Conservation (phyloP, 2,888 invertebrate species). For the Microplitis manilae region DNA sequence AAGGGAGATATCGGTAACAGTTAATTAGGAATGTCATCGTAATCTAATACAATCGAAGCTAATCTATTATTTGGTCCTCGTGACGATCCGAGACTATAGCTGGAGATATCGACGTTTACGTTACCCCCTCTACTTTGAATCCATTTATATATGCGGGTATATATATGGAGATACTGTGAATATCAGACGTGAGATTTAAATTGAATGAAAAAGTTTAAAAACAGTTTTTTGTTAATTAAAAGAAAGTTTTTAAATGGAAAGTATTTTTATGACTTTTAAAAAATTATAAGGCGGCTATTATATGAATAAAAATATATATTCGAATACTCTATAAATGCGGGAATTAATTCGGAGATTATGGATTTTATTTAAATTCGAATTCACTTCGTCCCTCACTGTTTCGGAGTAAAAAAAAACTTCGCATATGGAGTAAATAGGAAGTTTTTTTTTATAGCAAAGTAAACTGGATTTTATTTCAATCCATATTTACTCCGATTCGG, state of each 20-base stretch:
- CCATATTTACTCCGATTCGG: too few species aligned
- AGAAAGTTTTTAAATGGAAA: neutral
- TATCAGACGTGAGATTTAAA: neutral
- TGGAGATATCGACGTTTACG: conserved; percentile 17
- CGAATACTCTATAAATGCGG: too few species aligned
- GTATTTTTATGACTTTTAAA: too few species aligned
- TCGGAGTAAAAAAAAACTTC: too few species aligned
- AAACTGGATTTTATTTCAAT: too few species aligned
- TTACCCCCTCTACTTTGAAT: neutral
- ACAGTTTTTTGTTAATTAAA: neutral
- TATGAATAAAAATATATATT: too few species aligned
- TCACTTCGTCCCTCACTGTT: too few species aligned
- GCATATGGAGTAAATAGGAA: too few species aligned
- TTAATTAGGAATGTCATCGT: conserved; percentile 31
- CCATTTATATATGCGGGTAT: neutral
- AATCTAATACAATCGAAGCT: conserved; percentile 33
- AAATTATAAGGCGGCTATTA: too few species aligned
- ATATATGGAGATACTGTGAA: neutral
- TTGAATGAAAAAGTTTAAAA: neutral
- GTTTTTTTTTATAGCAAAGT: too few species aligned
- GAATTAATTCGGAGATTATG: too few species aligned
- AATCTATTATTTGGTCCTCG: conserved; percentile 26
- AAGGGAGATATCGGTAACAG: conserved; percentile 21
- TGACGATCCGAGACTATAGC: neutral
- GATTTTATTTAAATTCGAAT: too few species aligned